These are phyloP conservation scores for Conus betulinus DNA, from an alignment of 1,140 invertebrate genomes.

Conservation along the genomic window DNA sequence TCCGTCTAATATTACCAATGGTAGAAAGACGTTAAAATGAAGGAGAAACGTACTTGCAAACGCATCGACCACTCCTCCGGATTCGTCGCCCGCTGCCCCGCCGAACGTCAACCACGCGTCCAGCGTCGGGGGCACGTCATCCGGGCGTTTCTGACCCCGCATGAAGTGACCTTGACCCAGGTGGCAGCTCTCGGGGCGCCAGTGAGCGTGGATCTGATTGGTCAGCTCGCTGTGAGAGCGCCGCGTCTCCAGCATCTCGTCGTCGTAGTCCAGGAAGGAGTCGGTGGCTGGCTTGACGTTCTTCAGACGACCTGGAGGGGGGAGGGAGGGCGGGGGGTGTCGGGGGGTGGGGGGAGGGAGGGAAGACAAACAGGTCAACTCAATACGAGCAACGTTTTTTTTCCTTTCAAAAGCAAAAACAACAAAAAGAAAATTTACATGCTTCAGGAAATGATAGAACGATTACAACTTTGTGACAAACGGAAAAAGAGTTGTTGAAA, in stretches of 20 bases:
- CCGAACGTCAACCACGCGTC: slow-evolving; percentile 66
- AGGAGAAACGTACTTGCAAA: slow-evolving; percentile 59
- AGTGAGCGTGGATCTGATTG: slow-evolving; percentile 64
- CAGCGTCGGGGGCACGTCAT: slow-evolving; percentile 52
- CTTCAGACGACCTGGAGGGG: slow-evolving; percentile 43
- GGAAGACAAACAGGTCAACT: not conserved
- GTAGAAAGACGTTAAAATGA: too few species aligned
- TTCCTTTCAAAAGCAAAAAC: too few species aligned
- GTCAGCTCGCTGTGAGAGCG: slow-evolving; percentile 54
- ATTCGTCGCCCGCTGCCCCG: slow-evolving; percentile 43
- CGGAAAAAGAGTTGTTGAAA: too few species aligned
- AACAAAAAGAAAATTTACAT: too few species aligned
- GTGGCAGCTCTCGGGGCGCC: slow-evolving; percentile 60
- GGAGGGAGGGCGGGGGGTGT: too few species aligned
- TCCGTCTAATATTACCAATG: too few species aligned
- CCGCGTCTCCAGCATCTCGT: slow-evolving; percentile 58
- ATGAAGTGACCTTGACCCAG: slow-evolving; percentile 63
- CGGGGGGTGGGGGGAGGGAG: not conserved
- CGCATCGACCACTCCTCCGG: slow-evolving; percentile 66
- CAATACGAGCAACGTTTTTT: too few species aligned
- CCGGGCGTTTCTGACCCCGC: slow-evolving; percentile 61
- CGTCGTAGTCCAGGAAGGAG: slow-evolving; percentile 45
- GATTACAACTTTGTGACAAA: too few species aligned
- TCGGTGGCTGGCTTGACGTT: slow-evolving; percentile 42
- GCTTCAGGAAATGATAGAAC: too few species aligned